Conservation (phyloP, 2,888 invertebrate genomes). For the Tyria jacobaeae region DNA sequence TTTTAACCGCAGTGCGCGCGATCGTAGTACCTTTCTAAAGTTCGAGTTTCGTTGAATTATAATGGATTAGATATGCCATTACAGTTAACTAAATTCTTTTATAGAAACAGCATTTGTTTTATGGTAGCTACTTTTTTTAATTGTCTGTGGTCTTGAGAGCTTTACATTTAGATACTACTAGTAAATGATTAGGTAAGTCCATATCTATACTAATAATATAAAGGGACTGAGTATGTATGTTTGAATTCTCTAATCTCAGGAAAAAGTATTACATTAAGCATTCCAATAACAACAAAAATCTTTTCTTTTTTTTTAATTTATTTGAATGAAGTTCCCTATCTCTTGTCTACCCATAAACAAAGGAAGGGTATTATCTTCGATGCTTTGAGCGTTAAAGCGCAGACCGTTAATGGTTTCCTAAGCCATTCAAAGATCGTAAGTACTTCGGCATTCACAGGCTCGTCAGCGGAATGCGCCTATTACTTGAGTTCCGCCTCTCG, state of each 20-base stretch:
- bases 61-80: constrained; percentile 37
- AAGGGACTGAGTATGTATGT: too few relatives aligned
- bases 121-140: constrained; percentile 11
- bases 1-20: constrained; percentile 14
- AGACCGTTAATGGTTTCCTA: constrained; percentile 66
- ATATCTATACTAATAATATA: neutral
- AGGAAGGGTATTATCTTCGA: constrained; percentile 49
- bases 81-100: constrained; percentile 33
- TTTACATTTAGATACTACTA: constrained; percentile 1
- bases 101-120: constrained; percentile 20
- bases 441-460: constrained; percentile 70
- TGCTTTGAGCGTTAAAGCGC: constrained; percentile 54
- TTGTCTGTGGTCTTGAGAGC: constrained; percentile 16
- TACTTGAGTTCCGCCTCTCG: constrained; percentile 78
- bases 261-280: neutral
- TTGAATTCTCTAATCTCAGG: too few relatives aligned
- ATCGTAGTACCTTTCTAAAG: constrained; percentile 46
- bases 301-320: constrained; percentile 20
- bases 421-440: constrained; percentile 70
- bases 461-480: constrained; percentile 74
- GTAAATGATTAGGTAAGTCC: neutral
- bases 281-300: too few relatives aligned
- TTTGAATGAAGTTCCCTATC: constrained; percentile 38
- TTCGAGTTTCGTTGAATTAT: constrained; percentile 33
- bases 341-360: constrained; percentile 52